These are phyloP conservation scores for Pteruthius melanotis DNA, from an alignment of 2,113 vertebrate species.

Conservation along the genomic window DNA sequence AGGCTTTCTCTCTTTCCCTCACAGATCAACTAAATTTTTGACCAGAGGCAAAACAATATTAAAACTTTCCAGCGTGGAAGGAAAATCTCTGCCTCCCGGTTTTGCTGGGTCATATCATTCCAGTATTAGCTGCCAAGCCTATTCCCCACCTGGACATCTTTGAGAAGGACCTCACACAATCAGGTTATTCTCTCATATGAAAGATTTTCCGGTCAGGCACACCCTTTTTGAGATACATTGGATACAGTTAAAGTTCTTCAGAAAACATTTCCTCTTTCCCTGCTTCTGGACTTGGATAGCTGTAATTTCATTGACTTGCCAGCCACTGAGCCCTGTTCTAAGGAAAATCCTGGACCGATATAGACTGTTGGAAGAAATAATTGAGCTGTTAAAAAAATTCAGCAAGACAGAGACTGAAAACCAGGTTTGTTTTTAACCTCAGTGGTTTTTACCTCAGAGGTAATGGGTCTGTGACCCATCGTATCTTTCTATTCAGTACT, in stretches of 20 bases:
- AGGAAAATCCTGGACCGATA: background rate
- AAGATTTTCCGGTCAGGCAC: background rate
- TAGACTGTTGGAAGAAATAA: background rate
- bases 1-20: background rate
- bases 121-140: background rate
- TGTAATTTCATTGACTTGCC: background rate
- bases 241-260: background rate
- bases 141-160: slow-evolving; percentile 17
- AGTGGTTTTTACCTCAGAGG: background rate
- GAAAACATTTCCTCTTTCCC: background rate
- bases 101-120: background rate
- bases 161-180: slow-evolving; percentile 32
- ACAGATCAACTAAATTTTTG: background rate
- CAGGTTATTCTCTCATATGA: background rate
- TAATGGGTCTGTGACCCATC: background rate
- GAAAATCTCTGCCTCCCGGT: background rate
- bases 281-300: background rate
- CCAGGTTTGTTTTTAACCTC: background rate
- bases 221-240: background rate
- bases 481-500: background rate
- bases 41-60: background rate
- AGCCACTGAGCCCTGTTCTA: background rate
- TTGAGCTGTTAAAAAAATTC: background rate
- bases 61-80: background rate
- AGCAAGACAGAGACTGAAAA: background rate